Evolutionary conservation across 2,797 vertebrate genomes (phyloP).

Genomic region (Poliocrania exsul): DNA sequence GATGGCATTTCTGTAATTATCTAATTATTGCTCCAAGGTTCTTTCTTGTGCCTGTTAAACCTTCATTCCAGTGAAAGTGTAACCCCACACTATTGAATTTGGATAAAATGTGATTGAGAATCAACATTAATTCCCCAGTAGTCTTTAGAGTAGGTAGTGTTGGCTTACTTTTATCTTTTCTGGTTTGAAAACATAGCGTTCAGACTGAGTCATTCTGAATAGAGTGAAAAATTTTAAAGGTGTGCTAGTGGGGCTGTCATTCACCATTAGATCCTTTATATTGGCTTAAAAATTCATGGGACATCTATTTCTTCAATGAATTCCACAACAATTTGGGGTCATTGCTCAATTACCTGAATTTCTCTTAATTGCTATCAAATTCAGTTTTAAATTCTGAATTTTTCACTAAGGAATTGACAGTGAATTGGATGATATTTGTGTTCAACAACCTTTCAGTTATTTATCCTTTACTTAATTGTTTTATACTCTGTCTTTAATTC

Average conservation of each 20-base stretch:
- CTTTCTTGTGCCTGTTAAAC: conserved; percentile 45
- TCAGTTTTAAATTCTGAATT: not conserved
- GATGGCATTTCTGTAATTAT: conserved; percentile 65
- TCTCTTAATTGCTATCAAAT: not conserved
- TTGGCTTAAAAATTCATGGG: not conserved
- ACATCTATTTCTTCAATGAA: not conserved
- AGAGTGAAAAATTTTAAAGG: not conserved
- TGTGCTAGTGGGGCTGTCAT: not conserved
- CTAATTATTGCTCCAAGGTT: conserved; percentile 17
- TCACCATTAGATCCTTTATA: not conserved
- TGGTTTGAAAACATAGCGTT: not conserved
- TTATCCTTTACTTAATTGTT: not conserved
- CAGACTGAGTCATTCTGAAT: not conserved
- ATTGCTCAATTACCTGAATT: not conserved
- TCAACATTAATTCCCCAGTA: not conserved
- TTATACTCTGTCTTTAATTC: not conserved
- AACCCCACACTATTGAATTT: conserved; percentile 17
- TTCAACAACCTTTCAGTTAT: not conserved
- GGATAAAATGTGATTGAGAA: not conserved
- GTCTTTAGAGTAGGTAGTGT: not conserved
- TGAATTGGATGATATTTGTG: not conserved
- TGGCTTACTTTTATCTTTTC: not conserved
- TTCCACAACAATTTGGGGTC: not conserved
- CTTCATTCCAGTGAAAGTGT: conserved; percentile 27
- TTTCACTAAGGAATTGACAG: not conserved